phyloP scores from a whole-genome alignment of 2,797 vertebrate species.

The Ciconia nigra region DNA sequence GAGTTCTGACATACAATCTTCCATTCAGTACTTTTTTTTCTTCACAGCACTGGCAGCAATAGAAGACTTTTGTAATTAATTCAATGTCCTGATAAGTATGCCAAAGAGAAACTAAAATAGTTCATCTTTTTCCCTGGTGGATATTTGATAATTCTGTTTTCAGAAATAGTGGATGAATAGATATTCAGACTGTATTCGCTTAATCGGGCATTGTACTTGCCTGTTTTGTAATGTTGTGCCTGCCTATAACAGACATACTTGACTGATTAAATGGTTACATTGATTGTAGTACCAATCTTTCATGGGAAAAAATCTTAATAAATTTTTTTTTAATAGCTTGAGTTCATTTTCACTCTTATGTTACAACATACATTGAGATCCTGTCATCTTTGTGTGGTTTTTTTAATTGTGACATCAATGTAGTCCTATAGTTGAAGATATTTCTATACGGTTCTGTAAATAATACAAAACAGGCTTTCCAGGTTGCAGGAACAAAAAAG shows the following conservation, averaged over 20 bases:
- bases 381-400: not conserved
- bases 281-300: conserved; percentile 61
- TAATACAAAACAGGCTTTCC: not conserved
- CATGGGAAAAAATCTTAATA: conserved; percentile 25
- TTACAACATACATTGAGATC: not conserved
- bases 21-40: not conserved
- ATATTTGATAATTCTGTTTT: conserved; percentile 41
- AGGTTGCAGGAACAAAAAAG: not conserved
- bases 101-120: conserved; percentile 59
- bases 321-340: conserved; percentile 38
- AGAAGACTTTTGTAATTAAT: conserved; percentile 29
- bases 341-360: not conserved
- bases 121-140: conserved; percentile 45
- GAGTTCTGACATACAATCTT: not conserved
- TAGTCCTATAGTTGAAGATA: not conserved
- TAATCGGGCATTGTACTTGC: conserved; percentile 44
- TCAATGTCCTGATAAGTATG: conserved; percentile 52
- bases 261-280: conserved; percentile 53
- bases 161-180: conserved; percentile 50
- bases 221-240: conserved; percentile 59
- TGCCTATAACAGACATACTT: conserved; percentile 65
- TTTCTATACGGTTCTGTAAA: not conserved
- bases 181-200: conserved; percentile 28
- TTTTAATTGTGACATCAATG: not conserved
- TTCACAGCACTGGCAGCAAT: conserved; percentile 40